Evolutionary conservation across 2,113 vertebrate genomes (phyloP), one percentile per base, ranked within the genome.

Genomic region (Chaetodon auriga): DNA sequence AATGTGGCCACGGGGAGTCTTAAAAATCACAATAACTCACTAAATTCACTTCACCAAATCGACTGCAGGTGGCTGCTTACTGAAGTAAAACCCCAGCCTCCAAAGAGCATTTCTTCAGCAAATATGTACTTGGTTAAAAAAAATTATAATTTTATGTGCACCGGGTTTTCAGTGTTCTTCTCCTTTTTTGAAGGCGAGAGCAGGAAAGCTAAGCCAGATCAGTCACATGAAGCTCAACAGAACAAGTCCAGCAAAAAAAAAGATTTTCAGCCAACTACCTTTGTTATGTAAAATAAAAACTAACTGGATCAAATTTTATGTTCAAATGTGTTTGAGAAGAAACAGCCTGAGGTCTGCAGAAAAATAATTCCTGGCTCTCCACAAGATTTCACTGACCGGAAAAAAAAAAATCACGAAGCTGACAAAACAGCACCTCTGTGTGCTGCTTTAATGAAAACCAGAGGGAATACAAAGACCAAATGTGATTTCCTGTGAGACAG

Each of bases 401-500:
- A 58, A 45, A 43, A 30, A 1, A 30, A 30, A 1, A 30, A 30
- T n/a, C 16, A 70, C 41, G 30, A 36, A 30, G 36, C 48, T 79
- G 23, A 49, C 53, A 75, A 58, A 51, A 77, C 49, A 36, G 51
- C 46, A 61, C 43, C 68, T 73, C 43, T 43, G 25, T 46, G 76
- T 64, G 71, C 75, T 2, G 12, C 46, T 82, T 78, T 92, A 92
- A 92, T 82, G 85, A 91, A 73, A 70, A 82, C 88, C 74, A 13
- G 19, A 36, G 84, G 88, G 83, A 92, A 82, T 81, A 86, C 43
- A 54, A 38, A 48, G 55, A 73, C 49, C 64, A 70, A 53, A 73
- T 65, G 78, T 48, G 35, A 48, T 81, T 84, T 89, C 87, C 84
- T 63, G 71, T 4, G 80, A 79, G 55, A 78, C 78, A 68, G 55